phyloP scores from a whole-genome alignment of 2,888 invertebrate genomes.

The Dendrolimus pini region DNA sequence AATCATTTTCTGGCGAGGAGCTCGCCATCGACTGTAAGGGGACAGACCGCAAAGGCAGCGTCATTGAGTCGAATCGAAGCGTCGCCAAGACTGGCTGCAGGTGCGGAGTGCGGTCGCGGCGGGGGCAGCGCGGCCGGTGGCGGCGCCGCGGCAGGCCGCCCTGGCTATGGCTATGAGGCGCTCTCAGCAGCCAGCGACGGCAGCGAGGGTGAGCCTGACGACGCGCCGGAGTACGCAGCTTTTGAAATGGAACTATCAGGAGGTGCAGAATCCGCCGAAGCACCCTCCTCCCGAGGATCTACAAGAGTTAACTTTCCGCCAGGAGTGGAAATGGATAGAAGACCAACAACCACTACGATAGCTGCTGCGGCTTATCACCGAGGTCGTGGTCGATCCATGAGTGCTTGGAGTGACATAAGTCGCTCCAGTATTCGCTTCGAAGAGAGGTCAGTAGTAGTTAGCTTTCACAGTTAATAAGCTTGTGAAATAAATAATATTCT shows the following conservation, averaged over 20 bases:
- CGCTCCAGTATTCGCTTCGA: slow-evolving; percentile 88
- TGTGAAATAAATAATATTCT: too few relatives aligned
- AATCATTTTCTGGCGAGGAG: slow-evolving; percentile 54
- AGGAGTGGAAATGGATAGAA: slow-evolving; percentile 66
- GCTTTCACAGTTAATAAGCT: neutral
- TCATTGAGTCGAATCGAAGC: slow-evolving; percentile 68
- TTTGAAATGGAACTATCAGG: slow-evolving; percentile 67
- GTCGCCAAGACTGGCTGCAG: slow-evolving; percentile 55
- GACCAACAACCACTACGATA: slow-evolving; percentile 58
- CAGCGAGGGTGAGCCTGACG: slow-evolving; percentile 61
- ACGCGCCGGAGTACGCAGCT: slow-evolving; percentile 58
- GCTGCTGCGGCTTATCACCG: slow-evolving; percentile 67
- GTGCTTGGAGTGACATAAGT: slow-evolving; percentile 92
- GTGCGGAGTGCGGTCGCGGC: slow-evolving; percentile 46
- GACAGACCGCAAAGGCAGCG: slow-evolving; percentile 56
- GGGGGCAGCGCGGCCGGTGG: slow-evolving; percentile 40
- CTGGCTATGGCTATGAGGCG: slow-evolving; percentile 68
- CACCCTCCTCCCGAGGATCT: slow-evolving; percentile 66
- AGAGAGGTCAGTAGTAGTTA: slow-evolving; percentile 76
- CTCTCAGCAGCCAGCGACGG: slow-evolving; percentile 69
- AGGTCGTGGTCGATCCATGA: slow-evolving; percentile 84
- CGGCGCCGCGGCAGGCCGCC: slow-evolving; percentile 61
- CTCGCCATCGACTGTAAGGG: slow-evolving; percentile 53
- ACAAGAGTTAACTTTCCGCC: slow-evolving; percentile 82
- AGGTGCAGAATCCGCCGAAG: slow-evolving; percentile 58